Conservation (phyloP, 2,888 invertebrate species). For the Mechanitis mazaeus region DNA sequence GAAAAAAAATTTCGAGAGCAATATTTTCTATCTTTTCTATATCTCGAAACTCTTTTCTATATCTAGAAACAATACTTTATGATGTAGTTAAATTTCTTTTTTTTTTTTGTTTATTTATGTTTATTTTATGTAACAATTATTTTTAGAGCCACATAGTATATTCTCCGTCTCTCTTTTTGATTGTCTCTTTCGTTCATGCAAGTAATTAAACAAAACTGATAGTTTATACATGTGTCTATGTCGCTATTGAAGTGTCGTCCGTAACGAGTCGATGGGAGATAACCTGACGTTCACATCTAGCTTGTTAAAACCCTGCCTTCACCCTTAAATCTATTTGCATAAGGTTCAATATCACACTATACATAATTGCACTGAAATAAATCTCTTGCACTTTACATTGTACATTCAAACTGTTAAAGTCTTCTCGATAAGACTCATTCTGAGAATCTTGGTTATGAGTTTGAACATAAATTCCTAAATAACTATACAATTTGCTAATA, state of each 20-base stretch:
- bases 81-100: too few species aligned
- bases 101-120: too few species aligned
- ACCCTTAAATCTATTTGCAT: neutral
- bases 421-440: neutral
- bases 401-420: neutral
- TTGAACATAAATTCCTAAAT: neutral
- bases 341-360: neutral
- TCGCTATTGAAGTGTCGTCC: slow-evolving; percentile 57
- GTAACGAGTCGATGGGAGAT: slow-evolving; percentile 60
- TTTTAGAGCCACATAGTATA: too few species aligned
- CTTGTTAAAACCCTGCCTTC: slow-evolving; percentile 23
- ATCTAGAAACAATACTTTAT: too few species aligned
- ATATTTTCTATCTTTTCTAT: too few species aligned
- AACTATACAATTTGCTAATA: slow-evolving; percentile 10
- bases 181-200: slow-evolving; percentile 4
- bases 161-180: too few species aligned
- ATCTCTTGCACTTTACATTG: neutral
- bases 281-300: slow-evolving; percentile 35
- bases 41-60: too few species aligned
- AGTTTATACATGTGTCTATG: slow-evolving; percentile 20
- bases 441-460: neutral
- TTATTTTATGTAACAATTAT: too few species aligned
- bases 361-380: neutral
- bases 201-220: slow-evolving; percentile 21
- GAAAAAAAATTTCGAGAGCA: too few species aligned